Conservation (phyloP, 2,113 vertebrate genomes). For the Pardalotus punctatus region DNA sequence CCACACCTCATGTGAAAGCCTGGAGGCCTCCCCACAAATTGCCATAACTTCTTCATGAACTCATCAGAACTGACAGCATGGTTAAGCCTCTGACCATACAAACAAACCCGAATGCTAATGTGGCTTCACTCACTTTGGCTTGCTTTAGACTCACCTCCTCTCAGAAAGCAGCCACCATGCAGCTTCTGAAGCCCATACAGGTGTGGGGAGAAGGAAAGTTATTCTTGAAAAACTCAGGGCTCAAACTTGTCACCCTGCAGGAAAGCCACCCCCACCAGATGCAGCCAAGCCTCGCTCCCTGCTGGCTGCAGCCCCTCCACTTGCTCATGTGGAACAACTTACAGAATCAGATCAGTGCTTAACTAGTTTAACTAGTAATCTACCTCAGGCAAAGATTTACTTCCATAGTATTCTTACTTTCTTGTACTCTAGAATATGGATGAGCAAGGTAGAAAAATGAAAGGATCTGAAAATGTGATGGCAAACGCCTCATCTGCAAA, state of each 20-base stretch:
- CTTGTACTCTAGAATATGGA: not conserved
- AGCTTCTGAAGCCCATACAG: not conserved
- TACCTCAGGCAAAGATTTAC: not conserved
- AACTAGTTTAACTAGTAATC: not conserved
- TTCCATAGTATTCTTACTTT: not conserved
- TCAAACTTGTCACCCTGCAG: not conserved
- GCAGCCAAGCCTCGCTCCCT: not conserved
- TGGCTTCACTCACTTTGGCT: not conserved
- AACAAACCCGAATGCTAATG: not conserved
- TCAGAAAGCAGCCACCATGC: not conserved
- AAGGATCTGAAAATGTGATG: not conserved
- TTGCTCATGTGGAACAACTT: not conserved
- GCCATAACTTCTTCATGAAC: not conserved
- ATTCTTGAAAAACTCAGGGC: not conserved
- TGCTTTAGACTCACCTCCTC: not conserved
- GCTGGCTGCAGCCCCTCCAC: not conserved
- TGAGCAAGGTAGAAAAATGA: not conserved
- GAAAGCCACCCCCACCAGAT: fast-evolving
- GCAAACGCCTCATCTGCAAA: not conserved
- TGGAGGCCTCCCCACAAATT: constrained; percentile 22
- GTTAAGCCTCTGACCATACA: constrained; percentile 38
- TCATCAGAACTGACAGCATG: not conserved
- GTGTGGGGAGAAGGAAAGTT: not conserved
- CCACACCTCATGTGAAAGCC: not conserved
- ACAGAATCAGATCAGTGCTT: not conserved